phyloP scores from a whole-genome alignment of 2,888 invertebrate species.

The Diarsia dahlii region DNA sequence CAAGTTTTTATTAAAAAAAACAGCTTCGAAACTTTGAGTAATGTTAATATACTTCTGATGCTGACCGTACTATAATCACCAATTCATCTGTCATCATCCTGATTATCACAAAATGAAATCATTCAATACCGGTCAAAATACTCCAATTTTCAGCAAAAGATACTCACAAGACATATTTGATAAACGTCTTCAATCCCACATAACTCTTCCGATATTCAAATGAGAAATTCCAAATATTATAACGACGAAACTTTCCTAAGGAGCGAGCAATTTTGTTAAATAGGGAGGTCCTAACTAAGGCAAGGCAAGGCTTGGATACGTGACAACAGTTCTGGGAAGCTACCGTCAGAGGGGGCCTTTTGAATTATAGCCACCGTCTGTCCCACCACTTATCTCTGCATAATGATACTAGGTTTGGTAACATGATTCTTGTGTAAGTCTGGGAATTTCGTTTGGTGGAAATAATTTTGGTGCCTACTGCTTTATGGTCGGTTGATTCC shows the following conservation, averaged over 20 bases:
- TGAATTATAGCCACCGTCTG: conserved; percentile 80
- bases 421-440: conserved; percentile 74
- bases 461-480: conserved; percentile 30
- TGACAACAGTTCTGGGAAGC: conserved; percentile 67
- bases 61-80: neutral
- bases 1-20: too few relatives aligned
- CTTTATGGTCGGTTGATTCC: conserved; percentile 19
- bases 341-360: conserved; percentile 65
- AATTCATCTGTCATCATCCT: neutral
- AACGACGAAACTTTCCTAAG: conserved; percentile 56
- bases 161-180: conserved; percentile 9
- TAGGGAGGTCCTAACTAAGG: conserved; percentile 59
- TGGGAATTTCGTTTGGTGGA: conserved; percentile 34
- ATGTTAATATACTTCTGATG: too few relatives aligned
- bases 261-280: conserved; percentile 66
- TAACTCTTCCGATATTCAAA: conserved; percentile 29
- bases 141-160: neutral
- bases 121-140: neutral
- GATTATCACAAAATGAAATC: neutral
- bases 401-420: conserved; percentile 81
- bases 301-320: conserved; percentile 56
- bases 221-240: conserved; percentile 45
- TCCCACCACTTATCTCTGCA: conserved; percentile 79
- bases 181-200: conserved; percentile 11
- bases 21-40: too few relatives aligned